Conservation (phyloP, 2,113 vertebrate species). For the Percina caprodes region DNA sequence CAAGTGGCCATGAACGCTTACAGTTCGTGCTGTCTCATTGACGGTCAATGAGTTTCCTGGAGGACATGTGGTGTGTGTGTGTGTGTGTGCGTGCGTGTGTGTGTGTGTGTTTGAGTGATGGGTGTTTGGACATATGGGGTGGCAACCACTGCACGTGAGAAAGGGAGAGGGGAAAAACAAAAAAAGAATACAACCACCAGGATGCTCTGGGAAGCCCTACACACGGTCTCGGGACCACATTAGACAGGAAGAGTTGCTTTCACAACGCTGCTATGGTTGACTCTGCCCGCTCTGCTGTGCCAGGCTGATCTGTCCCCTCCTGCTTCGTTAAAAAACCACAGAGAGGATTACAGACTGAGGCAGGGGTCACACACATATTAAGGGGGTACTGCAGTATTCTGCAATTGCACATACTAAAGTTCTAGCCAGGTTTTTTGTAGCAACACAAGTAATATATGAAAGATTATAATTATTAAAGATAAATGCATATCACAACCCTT, state of each 20-base stretch:
- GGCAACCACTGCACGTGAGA: constrained; percentile 55
- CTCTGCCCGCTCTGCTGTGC: constrained; percentile 41
- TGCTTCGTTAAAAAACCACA: constrained; percentile 48
- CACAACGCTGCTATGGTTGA: constrained; percentile 65
- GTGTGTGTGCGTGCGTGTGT: constrained; percentile 5
- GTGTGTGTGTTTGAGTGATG: constrained; percentile 12
- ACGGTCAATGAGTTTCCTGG: constrained; percentile 79
- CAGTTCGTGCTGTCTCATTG: constrained; percentile 85
- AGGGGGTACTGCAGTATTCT: neutral
- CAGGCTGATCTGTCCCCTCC: constrained; percentile 20
- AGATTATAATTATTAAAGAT: neutral
- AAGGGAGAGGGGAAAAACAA: constrained; percentile 19
- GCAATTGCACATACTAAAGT: neutral
- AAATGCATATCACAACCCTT: too few species aligned
- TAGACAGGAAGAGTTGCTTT: constrained; percentile 83
- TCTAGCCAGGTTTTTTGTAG: neutral
- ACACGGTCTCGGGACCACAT: constrained; percentile 58
- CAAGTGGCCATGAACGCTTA: constrained; percentile 75
- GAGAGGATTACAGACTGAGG: constrained; percentile 27
- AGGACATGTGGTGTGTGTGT: constrained; percentile 25
- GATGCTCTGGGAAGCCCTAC: constrained; percentile 66
- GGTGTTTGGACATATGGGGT: constrained; percentile 44
- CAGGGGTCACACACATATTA: constrained; percentile 21
- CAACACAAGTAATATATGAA: neutral
- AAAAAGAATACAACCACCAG: constrained; percentile 58